Base-by-base conservation (phyloP, 2,113 vertebrate species). In the Ailuropoda melanoleuca region DNA sequence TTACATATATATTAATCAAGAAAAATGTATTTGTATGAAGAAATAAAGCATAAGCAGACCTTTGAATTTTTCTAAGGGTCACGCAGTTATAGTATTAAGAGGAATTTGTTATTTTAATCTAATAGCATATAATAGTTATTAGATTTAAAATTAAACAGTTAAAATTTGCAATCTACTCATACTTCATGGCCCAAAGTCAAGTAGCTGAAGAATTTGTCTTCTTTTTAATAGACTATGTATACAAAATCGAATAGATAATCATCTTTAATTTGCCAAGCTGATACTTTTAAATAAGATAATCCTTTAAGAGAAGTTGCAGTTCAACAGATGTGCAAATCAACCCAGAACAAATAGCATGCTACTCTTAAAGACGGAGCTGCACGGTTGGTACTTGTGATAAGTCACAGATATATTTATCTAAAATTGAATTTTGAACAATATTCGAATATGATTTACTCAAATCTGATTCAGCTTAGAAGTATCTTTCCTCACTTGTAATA, bases 381-480 rank as follows among this genome's bases (percentile, higher is more conserved):
- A n/a, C 48, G 46, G 70, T 80, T 95, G 75, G 90, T 34, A 58
- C 83, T 94, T 48, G 29, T 83, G 92, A 97, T 97, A 96, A 96
- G 60, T 83, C n/a, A 6, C 29, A 90, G 84, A 87, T 84, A 64
- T 37, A 80, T 87, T 97, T 97, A 97, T 97, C 88, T 98, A 84
- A 98, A 98, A 97, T 97, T 96, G 92, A 97, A 97, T 96, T 97
- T 97, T 90, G 97, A 89, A 64, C 56, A 96, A 70, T 90, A 97
- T 96, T 97, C 81, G 86, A 93, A 97, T 92, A 86, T 64, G 81
- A 93, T 89, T 96, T 94, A 31, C 60, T 95, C 75, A 93, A 74
- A 83, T 90, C 66, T 96, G 72, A 95, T 88, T 96, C 75, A 88
- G 21, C 39, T 78, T 58, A 70, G 39, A 85, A 84, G 56, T 93